Conservation (phyloP, 2,888 invertebrate species). For the Lampropteryx suffumata region DNA sequence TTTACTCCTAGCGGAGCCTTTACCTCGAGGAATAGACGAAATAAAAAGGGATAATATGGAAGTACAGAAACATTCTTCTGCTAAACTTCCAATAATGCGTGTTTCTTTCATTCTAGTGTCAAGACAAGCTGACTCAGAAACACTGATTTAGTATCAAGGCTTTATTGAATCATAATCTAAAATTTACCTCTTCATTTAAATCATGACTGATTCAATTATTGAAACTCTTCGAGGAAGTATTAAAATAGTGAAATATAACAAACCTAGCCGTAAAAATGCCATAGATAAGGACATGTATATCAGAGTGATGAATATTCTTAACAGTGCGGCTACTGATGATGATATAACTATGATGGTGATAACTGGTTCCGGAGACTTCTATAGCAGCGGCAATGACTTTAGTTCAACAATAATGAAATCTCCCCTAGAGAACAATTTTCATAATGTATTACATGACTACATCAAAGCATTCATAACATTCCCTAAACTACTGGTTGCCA, state of each 20-base stretch:
- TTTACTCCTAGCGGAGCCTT: too few species aligned
- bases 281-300: conserved; percentile 86
- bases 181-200: too few species aligned
- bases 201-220: conserved; percentile 46
- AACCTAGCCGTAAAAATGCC: conserved; percentile 92
- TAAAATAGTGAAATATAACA: conserved; percentile 86
- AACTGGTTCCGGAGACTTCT: conserved; percentile 92
- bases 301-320: conserved; percentile 84
- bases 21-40: too few species aligned
- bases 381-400: conserved; percentile 93
- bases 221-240: conserved; percentile 53
- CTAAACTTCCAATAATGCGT: too few species aligned
- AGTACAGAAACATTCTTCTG: too few species aligned
- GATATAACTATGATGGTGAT: conserved; percentile 87
- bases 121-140: too few species aligned
- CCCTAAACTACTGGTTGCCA: conserved; percentile 92
- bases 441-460: conserved; percentile 79
- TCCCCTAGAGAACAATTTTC: conserved; percentile 39
- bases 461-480: conserved; percentile 91
- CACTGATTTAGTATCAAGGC: too few species aligned
- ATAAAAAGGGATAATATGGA: too few species aligned
- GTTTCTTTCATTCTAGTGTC: too few species aligned
- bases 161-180: too few species aligned
- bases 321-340: conserved; percentile 86
- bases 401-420: conserved; percentile 34